Percentiles rank a stretch among this genome's conserved stretches.
phyloP scores from a whole-genome alignment of 2,888 invertebrate genomes.

The Calliphora vomitoria region DNA sequence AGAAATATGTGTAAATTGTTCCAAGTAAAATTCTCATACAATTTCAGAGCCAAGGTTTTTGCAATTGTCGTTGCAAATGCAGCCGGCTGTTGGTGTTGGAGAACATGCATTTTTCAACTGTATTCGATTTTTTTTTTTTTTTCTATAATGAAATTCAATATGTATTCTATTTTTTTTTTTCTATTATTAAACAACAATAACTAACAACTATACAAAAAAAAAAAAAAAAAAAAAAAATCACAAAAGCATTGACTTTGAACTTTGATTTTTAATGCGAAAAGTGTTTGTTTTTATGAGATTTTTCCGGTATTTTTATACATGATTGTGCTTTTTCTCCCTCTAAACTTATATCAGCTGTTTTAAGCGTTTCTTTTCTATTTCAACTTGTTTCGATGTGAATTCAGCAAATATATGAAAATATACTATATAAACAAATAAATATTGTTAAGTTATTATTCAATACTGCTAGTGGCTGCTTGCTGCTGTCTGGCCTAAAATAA shows the following conservation, averaged over 20 bases:
- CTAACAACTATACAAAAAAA: constrained; percentile 13
- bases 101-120: constrained; percentile 53
- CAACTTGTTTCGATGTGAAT: constrained; percentile 38
- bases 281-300: constrained; percentile 40
- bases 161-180: constrained; percentile 52
- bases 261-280: constrained; percentile 71
- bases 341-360: constrained; percentile 67
- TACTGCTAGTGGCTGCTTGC: constrained; percentile 10
- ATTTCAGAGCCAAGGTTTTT: constrained; percentile 71
- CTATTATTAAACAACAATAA: constrained; percentile 14
- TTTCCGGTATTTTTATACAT: constrained; percentile 67
- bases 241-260: constrained; percentile 73
- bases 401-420: constrained; percentile 24
- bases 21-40: constrained; percentile 54
- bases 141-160: constrained; percentile 55
- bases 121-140: constrained; percentile 27
- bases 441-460: constrained; percentile 41
- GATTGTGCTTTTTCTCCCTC: constrained; percentile 27
- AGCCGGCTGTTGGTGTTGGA: constrained; percentile 38
- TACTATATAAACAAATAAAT: background rate
- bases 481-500: constrained; percentile 65
- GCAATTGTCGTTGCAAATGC: constrained; percentile 51
- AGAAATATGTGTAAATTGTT: constrained; percentile 55
- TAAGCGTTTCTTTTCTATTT: background rate
- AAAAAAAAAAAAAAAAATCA: constrained; percentile 28